A percentile compares a stretch with the other conserved stretches of the same genome.
Conservation (phyloP, 2,113 vertebrate species). For the Lanius ludovicianus region DNA sequence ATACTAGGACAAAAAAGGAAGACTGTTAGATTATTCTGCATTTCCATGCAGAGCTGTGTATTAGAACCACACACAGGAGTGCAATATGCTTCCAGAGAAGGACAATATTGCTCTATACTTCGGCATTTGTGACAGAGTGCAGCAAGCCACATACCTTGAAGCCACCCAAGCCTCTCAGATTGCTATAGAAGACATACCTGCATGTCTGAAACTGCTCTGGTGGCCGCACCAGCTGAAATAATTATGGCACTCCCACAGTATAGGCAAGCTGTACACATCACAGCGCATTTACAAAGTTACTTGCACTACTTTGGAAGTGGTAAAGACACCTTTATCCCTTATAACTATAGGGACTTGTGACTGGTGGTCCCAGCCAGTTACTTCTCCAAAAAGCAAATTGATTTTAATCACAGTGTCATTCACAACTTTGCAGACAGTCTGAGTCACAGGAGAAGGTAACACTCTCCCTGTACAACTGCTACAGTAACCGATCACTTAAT, state of each 20-base stretch:
- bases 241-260: not conserved
- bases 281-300: not conserved
- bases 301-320: not conserved
- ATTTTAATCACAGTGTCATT: not conserved
- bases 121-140: not conserved
- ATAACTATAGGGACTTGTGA: not conserved
- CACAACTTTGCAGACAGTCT: not conserved
- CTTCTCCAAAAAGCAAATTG: not conserved
- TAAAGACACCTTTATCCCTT: not conserved
- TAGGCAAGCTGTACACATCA: accelerated
- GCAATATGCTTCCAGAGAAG: not conserved
- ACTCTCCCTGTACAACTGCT: not conserved
- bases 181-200: not conserved
- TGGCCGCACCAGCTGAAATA: not conserved
- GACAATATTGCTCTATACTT: not conserved
- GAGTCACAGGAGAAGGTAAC: not conserved
- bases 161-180: not conserved
- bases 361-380: not conserved
- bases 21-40: not conserved
- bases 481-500: not conserved
- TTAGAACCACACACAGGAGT: not conserved
- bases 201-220: not conserved
- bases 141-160: not conserved
- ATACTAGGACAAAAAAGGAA: not conserved
- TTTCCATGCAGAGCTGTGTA: not conserved